Percentiles rank a stretch among this genome's conserved stretches.
These are phyloP conservation scores for Paracanthobrama guichenoti DNA, from an alignment of 2,113 vertebrate species.

Conservation along the genomic window DNA sequence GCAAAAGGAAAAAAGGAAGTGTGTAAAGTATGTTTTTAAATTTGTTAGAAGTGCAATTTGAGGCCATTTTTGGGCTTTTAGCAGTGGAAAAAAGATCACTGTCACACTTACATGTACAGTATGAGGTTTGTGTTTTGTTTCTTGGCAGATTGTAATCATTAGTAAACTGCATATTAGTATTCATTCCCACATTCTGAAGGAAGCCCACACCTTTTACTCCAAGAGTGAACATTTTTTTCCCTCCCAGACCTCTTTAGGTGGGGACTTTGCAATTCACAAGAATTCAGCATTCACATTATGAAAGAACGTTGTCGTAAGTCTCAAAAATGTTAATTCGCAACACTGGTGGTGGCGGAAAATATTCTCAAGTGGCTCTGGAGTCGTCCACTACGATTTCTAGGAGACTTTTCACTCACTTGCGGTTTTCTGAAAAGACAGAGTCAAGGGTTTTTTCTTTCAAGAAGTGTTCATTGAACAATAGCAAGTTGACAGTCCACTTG, in stretches of 20 bases:
- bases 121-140: constrained; percentile 68
- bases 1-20: neutral
- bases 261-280: too few species aligned
- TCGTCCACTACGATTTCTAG: constrained; percentile 4
- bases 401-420: neutral
- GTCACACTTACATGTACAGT: constrained; percentile 59
- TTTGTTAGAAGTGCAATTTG: neutral
- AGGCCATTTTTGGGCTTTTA: neutral
- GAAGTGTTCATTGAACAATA: neutral
- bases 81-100: neutral
- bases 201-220: constrained; percentile 12
- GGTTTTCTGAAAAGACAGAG: constrained; percentile 16
- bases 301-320: neutral
- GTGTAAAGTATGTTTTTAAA: neutral
- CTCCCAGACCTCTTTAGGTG: neutral
- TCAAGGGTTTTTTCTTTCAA: neutral
- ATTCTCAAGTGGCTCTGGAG: constrained; percentile 5
- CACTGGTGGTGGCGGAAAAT: neutral
- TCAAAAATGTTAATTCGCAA: neutral
- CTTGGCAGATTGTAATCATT: constrained; percentile 68
- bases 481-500: constrained; percentile 19
- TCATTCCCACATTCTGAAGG: constrained; percentile 2
- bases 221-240: neutral
- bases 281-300: neutral
- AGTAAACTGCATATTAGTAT: constrained; percentile 55